Base-by-base conservation (phyloP, 1,140 invertebrate genomes). In the Cyphomyrmex costatus region DNA sequence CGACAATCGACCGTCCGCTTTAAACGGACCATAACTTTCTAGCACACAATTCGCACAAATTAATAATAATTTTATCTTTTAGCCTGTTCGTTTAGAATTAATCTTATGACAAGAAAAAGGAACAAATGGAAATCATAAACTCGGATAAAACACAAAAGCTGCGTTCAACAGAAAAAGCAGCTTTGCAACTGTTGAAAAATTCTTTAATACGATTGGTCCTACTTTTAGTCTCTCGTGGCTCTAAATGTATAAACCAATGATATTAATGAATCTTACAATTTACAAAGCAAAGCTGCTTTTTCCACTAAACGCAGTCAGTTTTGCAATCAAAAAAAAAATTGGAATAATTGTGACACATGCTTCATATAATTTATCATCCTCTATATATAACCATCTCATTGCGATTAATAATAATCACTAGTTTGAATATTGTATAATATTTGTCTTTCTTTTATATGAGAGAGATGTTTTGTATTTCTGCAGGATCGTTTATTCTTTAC, bases 1-100 rank as follows among this genome's bases (percentile, higher is more conserved):
- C 33, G 30, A 19, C 61, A 49, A 87, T 85, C 83, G 63, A 77
- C 80, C 71, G 66, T 84, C 70, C 42, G 51, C 65, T 82, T 30
- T 27, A 53, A 66, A 73, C 53, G 27, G 58, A 61, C 66, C 71
- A 61, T n/a, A 10, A 8, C 36, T 42, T 24, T 80, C 77, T 30
- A n/a, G 12, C 33, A 33, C 2, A 21, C 21, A 27, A 3, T 42
- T 36, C 12, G 2, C n/a, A 27, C 10, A 19, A n/a, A 51, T 71
- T 71, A 27, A 51, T 27, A 51, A 49, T 49, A 46, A 49, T 24
- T 70, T 49, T 27, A 33, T 71, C 16, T 71, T 51, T 19, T 12
- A 51, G 8, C 24, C 36, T 46, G 14, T 70, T 24, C 42, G 5
- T 65, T 19, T 65, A 21, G 4, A 36, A 21, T 68, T 24, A 46